phyloP scores from a whole-genome alignment of 2,113 vertebrate species.

The Myrmecobius fasciatus region DNA sequence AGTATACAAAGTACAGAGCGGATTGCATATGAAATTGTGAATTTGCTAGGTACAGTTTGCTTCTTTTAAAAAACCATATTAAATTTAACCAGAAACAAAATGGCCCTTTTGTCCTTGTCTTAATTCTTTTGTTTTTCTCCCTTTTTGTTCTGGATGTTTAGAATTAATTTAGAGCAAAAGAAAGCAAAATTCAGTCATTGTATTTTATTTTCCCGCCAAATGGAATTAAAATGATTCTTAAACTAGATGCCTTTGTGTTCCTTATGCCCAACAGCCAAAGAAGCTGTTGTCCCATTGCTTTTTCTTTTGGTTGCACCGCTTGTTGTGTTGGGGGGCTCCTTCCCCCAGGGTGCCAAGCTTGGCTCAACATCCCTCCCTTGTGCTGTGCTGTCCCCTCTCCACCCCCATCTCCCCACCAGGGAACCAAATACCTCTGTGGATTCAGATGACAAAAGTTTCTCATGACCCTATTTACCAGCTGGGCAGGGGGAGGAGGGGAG shows the following conservation, averaged over 20 bases:
- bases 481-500: conserved; percentile 40
- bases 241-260: neutral
- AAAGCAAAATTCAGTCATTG: neutral
- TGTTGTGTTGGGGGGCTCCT: neutral
- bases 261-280: neutral
- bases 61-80: neutral
- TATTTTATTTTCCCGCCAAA: neutral
- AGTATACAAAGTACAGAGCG: neutral
- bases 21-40: neutral
- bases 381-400: neutral
- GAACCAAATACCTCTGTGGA: conserved; percentile 17
- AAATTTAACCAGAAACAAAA: neutral
- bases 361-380: neutral
- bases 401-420: neutral
- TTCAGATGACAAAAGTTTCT: conserved; percentile 60
- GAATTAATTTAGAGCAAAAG: neutral
- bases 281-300: neutral
- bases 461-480: conserved; percentile 29
- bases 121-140: neutral
- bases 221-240: neutral
- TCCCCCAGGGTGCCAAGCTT: neutral
- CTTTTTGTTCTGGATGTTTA: neutral
- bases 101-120: neutral
- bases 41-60: neutral
- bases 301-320: neutral